Evolutionary conservation across 2,113 vertebrate species (phyloP).

Genomic region (Formicarius rufipectus): DNA sequence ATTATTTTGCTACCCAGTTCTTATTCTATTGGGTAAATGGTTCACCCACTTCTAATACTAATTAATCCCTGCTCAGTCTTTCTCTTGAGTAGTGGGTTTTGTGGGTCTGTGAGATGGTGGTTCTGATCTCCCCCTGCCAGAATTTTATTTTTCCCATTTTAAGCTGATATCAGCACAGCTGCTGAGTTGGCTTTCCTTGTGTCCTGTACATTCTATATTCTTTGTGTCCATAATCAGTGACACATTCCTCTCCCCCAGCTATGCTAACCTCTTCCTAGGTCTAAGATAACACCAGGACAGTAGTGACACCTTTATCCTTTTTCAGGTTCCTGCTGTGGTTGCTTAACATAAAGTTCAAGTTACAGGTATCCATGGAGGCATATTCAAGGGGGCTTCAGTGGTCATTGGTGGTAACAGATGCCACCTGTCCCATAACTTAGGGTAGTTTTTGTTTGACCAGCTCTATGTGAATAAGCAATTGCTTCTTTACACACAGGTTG

Average conservation of each 20-base stretch:
- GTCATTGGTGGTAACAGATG: rapidly evolving
- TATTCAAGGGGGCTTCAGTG: rapidly evolving
- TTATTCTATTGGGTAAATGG: neutral
- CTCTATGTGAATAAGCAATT: neutral
- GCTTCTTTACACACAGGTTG: neutral
- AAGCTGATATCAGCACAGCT: neutral
- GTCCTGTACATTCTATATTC: neutral
- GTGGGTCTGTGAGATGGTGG: neutral
- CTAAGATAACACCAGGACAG: neutral
- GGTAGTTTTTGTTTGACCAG: rapidly evolving
- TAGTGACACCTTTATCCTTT: neutral
- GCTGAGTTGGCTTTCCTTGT: neutral
- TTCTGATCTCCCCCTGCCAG: rapidly evolving
- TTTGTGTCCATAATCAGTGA: neutral
- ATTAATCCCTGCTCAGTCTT: neutral
- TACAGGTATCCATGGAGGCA: neutral
- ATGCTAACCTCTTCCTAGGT: neutral
- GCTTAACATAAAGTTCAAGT: neutral
- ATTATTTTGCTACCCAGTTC: neutral
- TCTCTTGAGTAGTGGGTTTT: neutral
- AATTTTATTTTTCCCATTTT: neutral
- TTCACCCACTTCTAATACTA: neutral
- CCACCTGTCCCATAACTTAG: no score
- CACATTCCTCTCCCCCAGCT: neutral
- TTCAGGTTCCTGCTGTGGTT: neutral